Percentiles rank a stretch among this genome's conserved stretches.
Conservation (phyloP, 2,888 invertebrate species). For the Sinohyriopsis cumingii region DNA sequence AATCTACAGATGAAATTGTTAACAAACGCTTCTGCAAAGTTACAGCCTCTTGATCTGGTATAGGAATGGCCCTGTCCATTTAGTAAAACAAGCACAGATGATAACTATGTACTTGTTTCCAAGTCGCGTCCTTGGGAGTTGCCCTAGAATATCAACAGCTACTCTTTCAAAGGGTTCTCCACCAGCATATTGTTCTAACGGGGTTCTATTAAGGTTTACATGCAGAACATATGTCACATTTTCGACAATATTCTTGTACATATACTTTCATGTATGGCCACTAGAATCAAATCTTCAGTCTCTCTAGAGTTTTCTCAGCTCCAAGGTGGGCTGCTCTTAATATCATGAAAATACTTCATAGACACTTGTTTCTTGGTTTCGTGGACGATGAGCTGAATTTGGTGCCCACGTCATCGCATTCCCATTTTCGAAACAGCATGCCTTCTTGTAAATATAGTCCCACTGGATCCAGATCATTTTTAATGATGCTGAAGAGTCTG, state of each 20-base stretch:
- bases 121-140: constrained; percentile 13
- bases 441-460: no score
- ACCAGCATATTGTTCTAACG: constrained; percentile 18
- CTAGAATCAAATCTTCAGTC: no score
- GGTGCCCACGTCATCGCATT: no score
- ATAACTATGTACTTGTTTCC: constrained; percentile 40
- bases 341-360: no score
- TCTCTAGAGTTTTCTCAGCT: no score
- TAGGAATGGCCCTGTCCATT: constrained; percentile 25
- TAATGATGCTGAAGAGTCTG: no score
- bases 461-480: no score
- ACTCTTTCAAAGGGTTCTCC: constrained; percentile 39
- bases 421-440: no score
- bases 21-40: constrained; percentile 31
- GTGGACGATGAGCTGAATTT: no score
- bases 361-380: no score
- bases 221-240: constrained; percentile 15
- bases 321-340: no score
- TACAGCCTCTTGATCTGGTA: constrained; percentile 25
- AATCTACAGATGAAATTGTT: constrained; percentile 27
- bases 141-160: constrained; percentile 37
- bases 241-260: constrained; percentile 5
- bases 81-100: constrained; percentile 19
- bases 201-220: constrained; percentile 10
- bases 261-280: no score